phyloP scores from a whole-genome alignment of 2,113 vertebrate genomes.

The Salvelinus sp. region DNA sequence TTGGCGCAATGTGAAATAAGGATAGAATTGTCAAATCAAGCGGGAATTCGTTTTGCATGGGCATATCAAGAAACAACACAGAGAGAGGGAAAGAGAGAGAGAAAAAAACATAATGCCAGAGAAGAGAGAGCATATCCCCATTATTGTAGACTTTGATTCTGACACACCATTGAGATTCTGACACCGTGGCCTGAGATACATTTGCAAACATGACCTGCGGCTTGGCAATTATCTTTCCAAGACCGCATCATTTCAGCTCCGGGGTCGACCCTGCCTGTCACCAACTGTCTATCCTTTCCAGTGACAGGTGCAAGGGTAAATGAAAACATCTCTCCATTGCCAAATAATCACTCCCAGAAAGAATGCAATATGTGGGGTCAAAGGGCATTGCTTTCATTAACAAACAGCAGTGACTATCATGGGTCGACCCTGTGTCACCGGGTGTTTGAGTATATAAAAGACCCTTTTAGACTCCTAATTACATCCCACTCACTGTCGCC shows the following conservation, averaged over 20 bases:
- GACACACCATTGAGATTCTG: slow-evolving; percentile 35
- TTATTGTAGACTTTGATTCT: slow-evolving; percentile 51
- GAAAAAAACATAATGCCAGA: slow-evolving; percentile 4
- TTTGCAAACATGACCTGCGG: slow-evolving; percentile 65
- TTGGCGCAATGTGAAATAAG: background rate
- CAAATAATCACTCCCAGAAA: slow-evolving; percentile 60
- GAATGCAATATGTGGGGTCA: slow-evolving; percentile 56
- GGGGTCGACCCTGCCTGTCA: slow-evolving; percentile 58
- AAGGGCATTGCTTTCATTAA: slow-evolving; percentile 47
- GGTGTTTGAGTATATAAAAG: background rate
- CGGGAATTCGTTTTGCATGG: slow-evolving; percentile 39
- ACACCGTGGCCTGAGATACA: slow-evolving; percentile 48
- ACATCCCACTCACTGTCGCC: background rate
- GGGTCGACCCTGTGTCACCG: slow-evolving; percentile 20
- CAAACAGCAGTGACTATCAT: slow-evolving; percentile 34
- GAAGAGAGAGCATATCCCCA: slow-evolving; percentile 26
- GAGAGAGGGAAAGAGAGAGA: slow-evolving; percentile 3
- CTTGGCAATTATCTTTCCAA: slow-evolving; percentile 64
- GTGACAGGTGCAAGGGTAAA: slow-evolving; percentile 27
- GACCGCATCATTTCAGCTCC: slow-evolving; percentile 42
- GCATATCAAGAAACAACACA: background rate
- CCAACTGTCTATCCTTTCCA: slow-evolving; percentile 37
- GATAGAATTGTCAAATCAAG: background rate
- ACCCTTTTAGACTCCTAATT: background rate
- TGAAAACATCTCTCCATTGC: slow-evolving; percentile 50